Conservation (phyloP, 64 coral and sea anemone genomes). For the Stichodactyla helianthus region DNA sequence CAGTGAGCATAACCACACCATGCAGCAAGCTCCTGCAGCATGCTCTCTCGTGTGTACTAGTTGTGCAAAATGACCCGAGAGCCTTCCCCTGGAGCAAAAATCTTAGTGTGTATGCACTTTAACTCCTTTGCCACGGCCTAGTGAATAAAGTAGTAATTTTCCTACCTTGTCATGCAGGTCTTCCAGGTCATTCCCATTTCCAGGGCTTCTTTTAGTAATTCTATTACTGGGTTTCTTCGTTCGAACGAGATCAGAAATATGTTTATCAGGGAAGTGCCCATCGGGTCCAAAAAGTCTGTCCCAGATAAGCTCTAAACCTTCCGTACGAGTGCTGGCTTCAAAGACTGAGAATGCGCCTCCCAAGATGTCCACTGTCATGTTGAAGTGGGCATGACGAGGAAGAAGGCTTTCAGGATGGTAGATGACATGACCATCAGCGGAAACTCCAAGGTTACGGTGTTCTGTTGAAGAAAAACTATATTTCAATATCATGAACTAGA, state of each 20-base stretch:
- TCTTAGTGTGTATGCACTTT: too few species aligned
- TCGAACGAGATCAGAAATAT: constrained; percentile 6
- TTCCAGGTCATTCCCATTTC: constrained; percentile 33
- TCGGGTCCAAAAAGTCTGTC: constrained; percentile 58
- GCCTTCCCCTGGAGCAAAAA: too few species aligned
- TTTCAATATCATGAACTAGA: neutral
- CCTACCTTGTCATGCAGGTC: constrained; percentile 42
- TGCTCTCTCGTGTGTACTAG: too few species aligned
- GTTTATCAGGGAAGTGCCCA: constrained; percentile 55
- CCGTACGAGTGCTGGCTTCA: constrained; percentile 53
- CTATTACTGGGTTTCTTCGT: constrained; percentile 1
- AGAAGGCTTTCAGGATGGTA: constrained; percentile 79
- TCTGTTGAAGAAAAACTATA: constrained; percentile 29
- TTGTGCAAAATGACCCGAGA: too few species aligned
- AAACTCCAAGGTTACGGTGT: constrained; percentile 48
- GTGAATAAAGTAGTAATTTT: neutral
- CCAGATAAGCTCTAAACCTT: constrained; percentile 58
- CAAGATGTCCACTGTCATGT: constrained; percentile 58
- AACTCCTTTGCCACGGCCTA: neutral
- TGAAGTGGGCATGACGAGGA: constrained; percentile 54
- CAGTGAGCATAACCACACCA: too few species aligned
- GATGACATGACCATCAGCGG: constrained; percentile 35
- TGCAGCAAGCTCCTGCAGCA: too few species aligned
- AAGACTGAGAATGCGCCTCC: constrained; percentile 64
- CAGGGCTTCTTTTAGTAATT: constrained; percentile 22